Evolutionary conservation across 2,113 vertebrate species (phyloP), one percentile per base, ranked within the genome.

Genomic region (Dunckerocampus dactyliophorus): DNA sequence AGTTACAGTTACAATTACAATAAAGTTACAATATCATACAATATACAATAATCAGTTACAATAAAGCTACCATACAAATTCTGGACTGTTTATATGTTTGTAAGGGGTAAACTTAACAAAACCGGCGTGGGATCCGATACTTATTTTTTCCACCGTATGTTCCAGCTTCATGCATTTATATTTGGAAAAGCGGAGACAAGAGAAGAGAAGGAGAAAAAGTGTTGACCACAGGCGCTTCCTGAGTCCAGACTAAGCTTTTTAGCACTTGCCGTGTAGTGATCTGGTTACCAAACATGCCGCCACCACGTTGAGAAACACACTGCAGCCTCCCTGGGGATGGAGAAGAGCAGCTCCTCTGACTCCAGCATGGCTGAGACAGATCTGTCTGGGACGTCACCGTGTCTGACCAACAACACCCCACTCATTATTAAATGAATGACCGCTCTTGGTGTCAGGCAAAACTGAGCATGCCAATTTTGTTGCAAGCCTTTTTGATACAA

Each of bases 291-390:
- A 49, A n/a, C 20, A 20, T 49, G 47, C 47, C 47, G 20, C 47
- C 14, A 49, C 47, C 47, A 8, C 47, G 16, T 9, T 49, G 17
- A 49, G 47, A 49, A 20, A 49, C 47, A 49, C 14, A n/a, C 14
- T 20, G 47, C 17, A 49, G 47, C 47, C 20, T 49, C 47, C 47
- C 47, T 20, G 9, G 47, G 20, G 47, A 49, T 49, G 17, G 17
- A 17, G 47, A 20, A 49, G 47, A 49, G 47, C 47, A 20, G 47
- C 47, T 49, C 47, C 47, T 49, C 17, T 49, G 47, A 49, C 47
- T 49, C 47, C 47, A 49, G 47, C 47, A 49, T 49, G 47, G 47
- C 47, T 17, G 47, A 49, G 47, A 49, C 47, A 49, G 47, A 49
- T 49, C 31, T 34, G 31, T 34, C 31, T 34, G 31, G 20, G 47